Evolutionary conservation across 64 coral and sea anemone species (phyloP).

Genomic region (Pocillopora damicornis): DNA sequence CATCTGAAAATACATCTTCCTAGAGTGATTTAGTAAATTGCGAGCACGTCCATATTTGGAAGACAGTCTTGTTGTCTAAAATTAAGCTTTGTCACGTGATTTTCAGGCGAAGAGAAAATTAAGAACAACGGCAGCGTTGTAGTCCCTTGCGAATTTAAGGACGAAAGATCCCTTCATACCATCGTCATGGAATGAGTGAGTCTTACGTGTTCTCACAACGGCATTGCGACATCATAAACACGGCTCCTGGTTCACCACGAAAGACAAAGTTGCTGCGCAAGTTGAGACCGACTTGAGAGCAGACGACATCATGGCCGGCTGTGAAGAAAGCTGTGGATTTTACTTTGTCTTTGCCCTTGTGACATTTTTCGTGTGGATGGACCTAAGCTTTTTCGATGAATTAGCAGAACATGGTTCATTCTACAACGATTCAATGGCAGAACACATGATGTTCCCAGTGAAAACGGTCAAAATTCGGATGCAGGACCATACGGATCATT

Average conservation of each 20-base stretch:
- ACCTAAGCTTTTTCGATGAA: conserved; percentile 88
- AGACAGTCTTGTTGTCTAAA: not conserved
- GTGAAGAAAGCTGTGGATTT: conserved; percentile 83
- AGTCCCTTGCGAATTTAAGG: not conserved
- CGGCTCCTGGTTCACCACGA: not conserved
- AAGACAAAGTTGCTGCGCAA: not conserved
- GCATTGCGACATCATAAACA: not conserved
- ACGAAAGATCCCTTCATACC: not conserved
- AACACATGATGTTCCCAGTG: conserved; percentile 81
- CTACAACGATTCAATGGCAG: conserved; percentile 42
- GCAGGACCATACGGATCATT: conserved; percentile 88
- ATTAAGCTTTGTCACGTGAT: conserved; percentile 3
- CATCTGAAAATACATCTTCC: not conserved
- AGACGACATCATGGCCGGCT: conserved; percentile 61
- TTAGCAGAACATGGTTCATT: conserved; percentile 67
- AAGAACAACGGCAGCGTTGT: not conserved
- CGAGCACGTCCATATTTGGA: conserved; percentile 9
- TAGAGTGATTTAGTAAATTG: not conserved
- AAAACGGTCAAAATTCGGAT: conserved; percentile 83
- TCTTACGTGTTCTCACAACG: not conserved
- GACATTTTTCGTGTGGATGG: conserved; percentile 90
- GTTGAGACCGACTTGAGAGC: not conserved
- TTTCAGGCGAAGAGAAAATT: not conserved
- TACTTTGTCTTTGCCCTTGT: conserved; percentile 81
- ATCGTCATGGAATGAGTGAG: not conserved